Percentiles rank a stretch among this genome's conserved stretches.
Conservation (phyloP, 2,888 invertebrate species). For the Sclerodermus sp. region DNA sequence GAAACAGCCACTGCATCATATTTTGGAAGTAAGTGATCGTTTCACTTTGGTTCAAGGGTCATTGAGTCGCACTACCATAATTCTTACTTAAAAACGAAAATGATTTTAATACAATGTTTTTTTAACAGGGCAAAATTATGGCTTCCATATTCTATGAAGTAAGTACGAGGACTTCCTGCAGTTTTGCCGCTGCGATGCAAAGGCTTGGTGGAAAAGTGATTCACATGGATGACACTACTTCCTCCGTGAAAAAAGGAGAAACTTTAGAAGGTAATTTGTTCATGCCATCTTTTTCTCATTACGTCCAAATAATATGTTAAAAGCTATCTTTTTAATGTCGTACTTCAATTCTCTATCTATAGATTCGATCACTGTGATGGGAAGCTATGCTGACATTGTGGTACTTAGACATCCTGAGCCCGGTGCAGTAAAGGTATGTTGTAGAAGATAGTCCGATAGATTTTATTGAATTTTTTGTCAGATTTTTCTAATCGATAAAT, state of each 20-base stretch:
- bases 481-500: too few species aligned
- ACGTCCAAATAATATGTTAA: too few species aligned
- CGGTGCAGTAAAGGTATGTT: constrained; percentile 83
- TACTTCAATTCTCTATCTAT: too few species aligned
- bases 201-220: constrained; percentile 92
- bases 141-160: constrained; percentile 97
- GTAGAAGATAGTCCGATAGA: background rate
- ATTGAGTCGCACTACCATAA: too few species aligned
- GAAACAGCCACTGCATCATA: constrained; percentile 81
- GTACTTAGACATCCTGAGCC: constrained; percentile 93
- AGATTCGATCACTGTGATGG: constrained; percentile 77
- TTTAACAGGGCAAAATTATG: constrained; percentile 95
- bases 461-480: too few species aligned
- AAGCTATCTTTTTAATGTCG: background rate
- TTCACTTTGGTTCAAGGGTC: background rate
- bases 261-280: constrained; percentile 73
- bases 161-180: constrained; percentile 94
- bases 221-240: constrained; percentile 84
- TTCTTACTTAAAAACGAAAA: background rate
- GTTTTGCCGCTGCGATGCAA: constrained; percentile 96
- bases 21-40: constrained; percentile 71
- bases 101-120: too few species aligned
- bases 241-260: constrained; percentile 97
- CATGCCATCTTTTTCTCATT: background rate
- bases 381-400: constrained; percentile 91